Base-by-base conservation (phyloP, 2,888 invertebrate species). In the Agrochola litura region DNA sequence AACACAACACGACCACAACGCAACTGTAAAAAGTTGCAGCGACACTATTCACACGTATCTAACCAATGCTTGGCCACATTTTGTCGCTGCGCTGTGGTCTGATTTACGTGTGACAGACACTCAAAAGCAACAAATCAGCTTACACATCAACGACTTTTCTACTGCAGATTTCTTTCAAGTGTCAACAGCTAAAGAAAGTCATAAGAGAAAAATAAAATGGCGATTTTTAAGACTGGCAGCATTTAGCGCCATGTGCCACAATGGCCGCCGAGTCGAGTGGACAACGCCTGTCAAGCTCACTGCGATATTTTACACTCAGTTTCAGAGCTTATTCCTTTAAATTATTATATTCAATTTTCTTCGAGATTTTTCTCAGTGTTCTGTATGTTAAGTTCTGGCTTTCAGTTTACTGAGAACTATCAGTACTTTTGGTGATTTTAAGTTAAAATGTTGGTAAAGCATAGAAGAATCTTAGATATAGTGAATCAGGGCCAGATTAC, bases 251-350 rank as follows among this genome's bases (percentile, higher is more conserved):
- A 56, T 60, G 41, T 68, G 64, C 64, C 25, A 65, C 60, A 60
- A 77, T 77, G 68, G 46, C 30, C 10, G 41, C 25, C 54, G 19
- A 72, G 60, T 49, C 22, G 49, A 83, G 46, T 72, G 78, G 83
- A 83, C 81, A 83, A 60, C 68, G 71, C n/a, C 72, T 83, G 81
- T 72, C 78, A 65, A 77, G 78, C 19, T 69, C 49, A 68, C 54
- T 65, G 71, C 71, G 12, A 83, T 83, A 77, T 83, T 72, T 83
- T 52, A 77, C 64, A 68, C 83, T 67, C 68, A 52, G 41, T 66
- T 73, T 69, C 49, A 54, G 43, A 73, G 25, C 43, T 64, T 73
- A 65, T 81, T 75, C 76, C n/a, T 14, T 41, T n/a, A n/a, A n/a
- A n/a, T n/a, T 73, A 67, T 67, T 52, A 71, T 58, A 78, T 66